Evolutionary conservation across 37 sponge, comb jelly and placozoan species (phyloP), one percentile per base, ranked within the genome.

Genomic region (Aplysina aerophoba): DNA sequence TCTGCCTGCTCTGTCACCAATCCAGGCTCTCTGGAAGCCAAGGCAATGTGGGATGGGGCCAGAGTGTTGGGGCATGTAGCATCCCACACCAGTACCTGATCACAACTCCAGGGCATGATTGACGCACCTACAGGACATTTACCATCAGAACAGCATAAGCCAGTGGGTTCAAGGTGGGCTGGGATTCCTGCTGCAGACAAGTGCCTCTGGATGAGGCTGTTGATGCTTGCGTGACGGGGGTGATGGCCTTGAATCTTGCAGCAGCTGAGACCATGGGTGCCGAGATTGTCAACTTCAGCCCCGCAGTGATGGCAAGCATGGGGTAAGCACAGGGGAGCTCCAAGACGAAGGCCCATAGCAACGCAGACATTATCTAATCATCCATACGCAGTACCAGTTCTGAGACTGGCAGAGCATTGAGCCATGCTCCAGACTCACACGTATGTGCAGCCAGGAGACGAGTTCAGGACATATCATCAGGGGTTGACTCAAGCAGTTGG

Each of bases 241-340:
- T 55, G 68, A 11, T 82, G 56, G 35, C 71, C 87, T 44, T 61
- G 31, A 36, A 81, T 86, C n/a, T 24, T 28, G 33, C 68, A 21
- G 36, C 82, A 87, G 17, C 56, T 68, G 57, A 81, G 72, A 55
- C 59, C 87, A 68, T 81, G 73, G 38, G 61, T 71, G 19, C 71
- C 83, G 33, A 73, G 30, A 14, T 57, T 31, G 62, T 58, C 77
- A 30, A 88, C 83, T 15, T 71, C n/a, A 34, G 58, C 59, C 1
- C 88, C 88, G 59, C 88, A 88, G 73, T 30, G 38, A 55, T 73
- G 83, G 75, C 88, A 88, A 0, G 39, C 11, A 58, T 88, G 88
- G 8, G 82, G 83, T 15, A 36, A 44, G 63, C 82, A 82, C 16
- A 88, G 73, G 19, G 88, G 55, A 40, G 11, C 66, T 15, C 86